phyloP scores from a whole-genome alignment of 2,113 vertebrate genomes.

The Podarcis raffonei region DNA sequence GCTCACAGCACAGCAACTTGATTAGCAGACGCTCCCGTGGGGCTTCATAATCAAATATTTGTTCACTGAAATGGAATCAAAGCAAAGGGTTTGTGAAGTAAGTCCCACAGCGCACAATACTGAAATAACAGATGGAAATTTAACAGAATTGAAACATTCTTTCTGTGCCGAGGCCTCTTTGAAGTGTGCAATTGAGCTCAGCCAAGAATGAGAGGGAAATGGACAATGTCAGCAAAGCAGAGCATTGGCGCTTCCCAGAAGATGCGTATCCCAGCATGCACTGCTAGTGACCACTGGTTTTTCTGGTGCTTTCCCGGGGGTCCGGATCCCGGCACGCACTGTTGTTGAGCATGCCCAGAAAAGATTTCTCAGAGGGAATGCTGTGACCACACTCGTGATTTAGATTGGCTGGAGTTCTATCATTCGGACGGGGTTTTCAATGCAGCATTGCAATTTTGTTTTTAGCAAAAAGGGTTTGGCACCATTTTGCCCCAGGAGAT shows the following conservation, averaged over 20 bases:
- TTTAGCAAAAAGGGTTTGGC: slow-evolving; percentile 8
- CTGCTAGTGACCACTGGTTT: background rate
- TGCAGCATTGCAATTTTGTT: slow-evolving; percentile 4
- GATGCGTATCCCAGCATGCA: slow-evolving; percentile 5
- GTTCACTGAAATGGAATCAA: slow-evolving; percentile 64
- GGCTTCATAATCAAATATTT: slow-evolving; percentile 59
- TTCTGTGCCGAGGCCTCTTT: slow-evolving; percentile 70
- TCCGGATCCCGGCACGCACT: slow-evolving; percentile 7
- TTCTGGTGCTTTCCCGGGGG: background rate
- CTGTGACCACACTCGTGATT: background rate
- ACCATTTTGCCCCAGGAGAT: slow-evolving; percentile 6
- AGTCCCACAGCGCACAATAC: slow-evolving; percentile 68
- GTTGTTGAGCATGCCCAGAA: background rate
- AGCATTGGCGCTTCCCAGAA: slow-evolving; percentile 50
- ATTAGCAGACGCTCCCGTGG: slow-evolving; percentile 58
- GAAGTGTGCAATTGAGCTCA: slow-evolving; percentile 70
- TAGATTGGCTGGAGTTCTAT: slow-evolving; percentile 6
- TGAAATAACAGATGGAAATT: slow-evolving; percentile 82
- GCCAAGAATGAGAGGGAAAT: slow-evolving; percentile 67
- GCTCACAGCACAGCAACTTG: slow-evolving; percentile 37
- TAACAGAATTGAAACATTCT: slow-evolving; percentile 77
- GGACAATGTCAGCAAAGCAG: slow-evolving; percentile 65
- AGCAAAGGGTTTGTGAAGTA: slow-evolving; percentile 63
- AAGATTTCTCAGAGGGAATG: background rate
- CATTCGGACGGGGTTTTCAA: background rate